A percentile compares a stretch with the other conserved stretches of the same genome.
phyloP scores from a whole-genome alignment of 2,113 vertebrate genomes.

The Toxostoma redivivum region DNA sequence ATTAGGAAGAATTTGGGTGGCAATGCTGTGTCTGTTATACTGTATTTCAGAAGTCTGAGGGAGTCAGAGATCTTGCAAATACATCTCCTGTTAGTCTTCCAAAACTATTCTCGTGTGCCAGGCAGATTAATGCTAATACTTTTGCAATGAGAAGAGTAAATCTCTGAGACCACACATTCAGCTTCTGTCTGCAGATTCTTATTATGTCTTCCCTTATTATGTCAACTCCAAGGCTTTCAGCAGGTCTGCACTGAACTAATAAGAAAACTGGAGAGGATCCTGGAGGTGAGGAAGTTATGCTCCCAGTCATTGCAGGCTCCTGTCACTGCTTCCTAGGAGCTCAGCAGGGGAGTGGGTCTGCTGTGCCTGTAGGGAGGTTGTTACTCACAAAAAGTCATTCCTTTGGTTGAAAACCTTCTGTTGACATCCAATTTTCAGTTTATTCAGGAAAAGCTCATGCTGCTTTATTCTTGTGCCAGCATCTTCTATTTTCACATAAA shows the following conservation, averaged over 20 bases:
- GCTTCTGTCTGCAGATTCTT: not conserved
- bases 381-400: not conserved
- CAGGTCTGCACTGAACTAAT: not conserved
- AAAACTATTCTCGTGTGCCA: not conserved
- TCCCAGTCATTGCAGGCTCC: not conserved
- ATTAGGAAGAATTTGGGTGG: not conserved
- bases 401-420: slow-evolving; percentile 7
- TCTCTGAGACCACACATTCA: not conserved
- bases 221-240: not conserved
- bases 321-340: not conserved
- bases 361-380: not conserved
- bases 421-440: slow-evolving; percentile 22
- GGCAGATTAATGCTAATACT: not conserved
- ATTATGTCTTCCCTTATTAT: not conserved
- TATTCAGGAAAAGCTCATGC: not conserved
- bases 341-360: not conserved
- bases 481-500: slow-evolving; percentile 33
- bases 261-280: not conserved
- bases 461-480: slow-evolving; percentile 25
- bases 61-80: not conserved
- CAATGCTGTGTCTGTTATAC: not conserved
- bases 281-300: not conserved
- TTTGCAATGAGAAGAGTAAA: not conserved
- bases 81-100: not conserved
- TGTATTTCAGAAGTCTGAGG: not conserved